phyloP scores from a whole-genome alignment of 1,140 invertebrate species.

The Homarus americanus region DNA sequence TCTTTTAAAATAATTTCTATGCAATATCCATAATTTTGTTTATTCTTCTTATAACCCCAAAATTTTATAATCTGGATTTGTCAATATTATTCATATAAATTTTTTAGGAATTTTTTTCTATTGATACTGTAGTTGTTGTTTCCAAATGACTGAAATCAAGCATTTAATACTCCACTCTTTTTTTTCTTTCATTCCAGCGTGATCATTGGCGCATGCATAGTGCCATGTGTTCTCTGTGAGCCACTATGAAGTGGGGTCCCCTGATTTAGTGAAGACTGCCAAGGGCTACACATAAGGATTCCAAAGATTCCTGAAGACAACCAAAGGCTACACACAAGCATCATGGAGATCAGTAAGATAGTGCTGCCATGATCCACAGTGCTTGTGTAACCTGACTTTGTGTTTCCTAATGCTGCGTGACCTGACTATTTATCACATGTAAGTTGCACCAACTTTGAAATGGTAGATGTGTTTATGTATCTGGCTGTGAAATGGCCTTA shows the following conservation, averaged over 20 bases:
- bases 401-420: not conserved
- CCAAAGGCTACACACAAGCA: not conserved
- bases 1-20: too few relatives aligned
- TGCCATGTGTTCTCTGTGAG: slow-evolving; percentile 17
- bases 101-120: not conserved
- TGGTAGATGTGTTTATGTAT: not conserved
- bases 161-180: not conserved
- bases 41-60: not conserved
- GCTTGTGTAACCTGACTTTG: not conserved
- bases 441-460: not conserved
- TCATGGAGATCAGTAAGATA: not conserved
- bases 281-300: too few relatives aligned
- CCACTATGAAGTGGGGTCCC: not conserved
- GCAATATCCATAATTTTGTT: too few relatives aligned
- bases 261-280: not conserved
- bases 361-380: not conserved
- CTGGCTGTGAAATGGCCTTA: not conserved
- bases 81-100: not conserved
- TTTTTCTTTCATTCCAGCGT: slow-evolving; percentile 33
- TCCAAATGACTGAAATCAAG: too few relatives aligned
- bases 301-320: too few relatives aligned
- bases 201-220: slow-evolving; percentile 36
- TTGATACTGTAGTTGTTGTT: not conserved
- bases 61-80: not conserved
- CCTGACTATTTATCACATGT: not conserved